Conservation (phyloP, 2,888 invertebrate species). For the Pandemis corylana region DNA sequence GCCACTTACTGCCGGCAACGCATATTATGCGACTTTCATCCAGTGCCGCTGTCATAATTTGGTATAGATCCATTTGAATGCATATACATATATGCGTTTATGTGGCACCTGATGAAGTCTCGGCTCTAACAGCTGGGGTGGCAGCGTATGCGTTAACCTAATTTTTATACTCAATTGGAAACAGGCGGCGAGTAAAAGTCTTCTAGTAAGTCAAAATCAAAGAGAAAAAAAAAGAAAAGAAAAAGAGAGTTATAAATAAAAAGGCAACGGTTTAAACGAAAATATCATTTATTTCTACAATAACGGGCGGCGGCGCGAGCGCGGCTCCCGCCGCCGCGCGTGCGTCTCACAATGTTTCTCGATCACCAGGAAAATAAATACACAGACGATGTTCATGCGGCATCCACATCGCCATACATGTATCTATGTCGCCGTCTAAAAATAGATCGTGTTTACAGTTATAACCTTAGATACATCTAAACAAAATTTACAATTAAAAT, state of each 20-base stretch:
- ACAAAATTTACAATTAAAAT: constrained; percentile 74
- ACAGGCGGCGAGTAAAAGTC: background rate
- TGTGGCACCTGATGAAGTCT: no score
- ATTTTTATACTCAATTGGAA: background rate
- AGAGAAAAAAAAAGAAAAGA: no score
- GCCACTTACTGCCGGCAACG: no score
- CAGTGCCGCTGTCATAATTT: no score
- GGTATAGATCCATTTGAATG: no score
- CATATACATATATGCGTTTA: no score
- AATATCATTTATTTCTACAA: constrained; percentile 85
- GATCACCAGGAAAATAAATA: constrained; percentile 79
- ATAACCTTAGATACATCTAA: constrained; percentile 72
- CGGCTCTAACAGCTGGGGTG: no score
- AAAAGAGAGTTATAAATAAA: constrained; percentile 54
- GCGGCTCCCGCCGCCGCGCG: constrained; percentile 61
- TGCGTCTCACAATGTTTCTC: constrained; percentile 81
- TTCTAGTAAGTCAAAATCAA: background rate
- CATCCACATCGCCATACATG: constrained; percentile 69
- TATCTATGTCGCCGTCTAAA: constrained; percentile 75
- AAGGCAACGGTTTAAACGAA: constrained; percentile 79
- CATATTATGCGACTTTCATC: no score
- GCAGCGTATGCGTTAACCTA: no score
- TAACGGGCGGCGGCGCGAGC: constrained; percentile 70
- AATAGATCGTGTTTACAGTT: constrained; percentile 70
- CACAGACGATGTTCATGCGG: constrained; percentile 69